These are phyloP conservation scores for Gordius sp. DNA, from an alignment of 2,888 invertebrate genomes.

Conservation along the genomic window DNA sequence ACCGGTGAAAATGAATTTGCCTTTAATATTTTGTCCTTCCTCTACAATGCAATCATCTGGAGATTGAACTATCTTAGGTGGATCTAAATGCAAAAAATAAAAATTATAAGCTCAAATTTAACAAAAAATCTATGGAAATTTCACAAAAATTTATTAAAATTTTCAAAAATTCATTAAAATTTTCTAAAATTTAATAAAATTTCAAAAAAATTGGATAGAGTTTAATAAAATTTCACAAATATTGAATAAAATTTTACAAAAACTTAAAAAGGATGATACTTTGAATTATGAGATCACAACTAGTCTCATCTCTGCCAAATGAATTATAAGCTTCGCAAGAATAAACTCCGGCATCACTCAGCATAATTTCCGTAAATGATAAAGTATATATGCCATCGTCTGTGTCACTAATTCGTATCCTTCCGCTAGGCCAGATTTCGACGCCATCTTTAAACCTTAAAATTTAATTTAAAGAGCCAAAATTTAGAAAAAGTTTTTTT, in stretches of 20 bases:
- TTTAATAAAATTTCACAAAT: too few species aligned
- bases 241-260: background rate
- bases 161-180: too few species aligned
- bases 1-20: constrained; percentile 79
- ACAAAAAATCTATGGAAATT: too few species aligned
- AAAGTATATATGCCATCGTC: constrained; percentile 51
- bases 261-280: constrained; percentile 34
- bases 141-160: too few species aligned
- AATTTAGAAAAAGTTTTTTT: background rate
- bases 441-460: constrained; percentile 27
- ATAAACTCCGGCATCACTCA: constrained; percentile 77
- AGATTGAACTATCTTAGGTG: constrained; percentile 60
- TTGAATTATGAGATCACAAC: constrained; percentile 62
- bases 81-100: constrained; percentile 35
- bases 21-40: constrained; percentile 74
- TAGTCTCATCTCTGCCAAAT: constrained; percentile 62
- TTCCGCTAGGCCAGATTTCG: constrained; percentile 26
- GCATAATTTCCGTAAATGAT: constrained; percentile 57
- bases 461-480: constrained; percentile 25
- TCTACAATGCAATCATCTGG: constrained; percentile 60
- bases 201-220: too few species aligned
- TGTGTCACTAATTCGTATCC: constrained; percentile 38
- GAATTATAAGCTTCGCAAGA: constrained; percentile 80
- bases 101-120: constrained; percentile 25
- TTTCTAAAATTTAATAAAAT: too few species aligned